These are phyloP conservation scores for Carassius auratus DNA, from an alignment of 2,113 vertebrate genomes.

Conservation along the genomic window DNA sequence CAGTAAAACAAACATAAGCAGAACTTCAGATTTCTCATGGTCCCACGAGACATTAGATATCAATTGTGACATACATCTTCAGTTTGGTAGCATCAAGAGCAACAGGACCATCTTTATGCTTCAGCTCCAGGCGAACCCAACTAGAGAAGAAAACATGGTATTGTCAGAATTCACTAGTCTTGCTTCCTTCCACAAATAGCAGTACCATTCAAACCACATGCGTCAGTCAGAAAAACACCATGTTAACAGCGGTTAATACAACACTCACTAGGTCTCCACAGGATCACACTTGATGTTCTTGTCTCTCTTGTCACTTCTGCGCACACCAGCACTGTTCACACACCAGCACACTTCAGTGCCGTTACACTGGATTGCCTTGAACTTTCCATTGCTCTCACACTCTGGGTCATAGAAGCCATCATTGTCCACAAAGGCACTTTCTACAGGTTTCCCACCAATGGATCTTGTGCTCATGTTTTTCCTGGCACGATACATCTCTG, in stretches of 20 bases:
- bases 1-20: background rate
- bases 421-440: constrained; percentile 84
- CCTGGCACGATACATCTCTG: constrained; percentile 73
- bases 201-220: background rate
- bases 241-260: background rate
- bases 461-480: constrained; percentile 55
- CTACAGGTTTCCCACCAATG: constrained; percentile 69
- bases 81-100: rapidly evolving
- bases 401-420: constrained; percentile 92
- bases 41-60: background rate
- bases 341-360: constrained; percentile 89
- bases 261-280: constrained; percentile 89
- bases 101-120: constrained; percentile 30
- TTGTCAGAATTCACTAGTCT: background rate
- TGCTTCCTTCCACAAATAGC: background rate
- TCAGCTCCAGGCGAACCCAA: constrained; percentile 75
- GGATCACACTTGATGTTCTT: constrained; percentile 76
- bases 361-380: constrained; percentile 92
- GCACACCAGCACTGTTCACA: constrained; percentile 92
- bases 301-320: constrained; percentile 88
- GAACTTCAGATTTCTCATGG: background rate
- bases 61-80: constrained; percentile 60
- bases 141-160: constrained; percentile 50
- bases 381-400: constrained; percentile 78
- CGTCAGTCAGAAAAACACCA: background rate